Evolutionary conservation across 2,113 vertebrate genomes (phyloP), one percentile per base, ranked within the genome.

Genomic region (Pycnonotus jocosus): DNA sequence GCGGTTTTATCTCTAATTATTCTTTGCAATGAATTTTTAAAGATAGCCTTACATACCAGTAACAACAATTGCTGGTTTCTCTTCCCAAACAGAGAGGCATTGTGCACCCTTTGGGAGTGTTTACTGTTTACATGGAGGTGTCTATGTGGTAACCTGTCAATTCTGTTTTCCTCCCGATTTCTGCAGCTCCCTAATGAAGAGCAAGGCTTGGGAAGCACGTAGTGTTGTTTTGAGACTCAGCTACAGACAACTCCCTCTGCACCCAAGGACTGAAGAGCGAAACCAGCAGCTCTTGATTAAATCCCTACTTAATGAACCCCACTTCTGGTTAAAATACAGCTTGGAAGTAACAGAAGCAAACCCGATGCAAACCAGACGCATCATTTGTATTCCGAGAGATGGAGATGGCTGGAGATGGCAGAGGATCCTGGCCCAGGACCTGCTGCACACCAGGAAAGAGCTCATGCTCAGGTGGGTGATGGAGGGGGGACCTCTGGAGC

Each of bases 251-350:
- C 20, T 74, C 88, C 76, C 95, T 87, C 85, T 28, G 84, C 42
- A 81, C 79, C 66, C 85, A 56, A 53, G 81, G 82, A 48, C 48
- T 61, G 76, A 92, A 35, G 72, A 84, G 69, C 2, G 1, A 90
- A 92, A 88, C 61, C 73, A 91, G 45, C 66, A 68, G 81, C 62
- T 85, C 90, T 64, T 2, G 3, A 92, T 81, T 85, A 91, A 94
- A 93, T 78, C 68, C 64, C 64, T 68, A 69, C 62, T 81, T 92
- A 93, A 95, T 60, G 82, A 95, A 96, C 79, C 78, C 74, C 62
- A 86, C 38, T 90, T 72, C 56, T 45, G 76, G 58, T 86, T 74
- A 90, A 93, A 95, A 83, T 18, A 56, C 38, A 88, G 60, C 8
- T 66, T 51, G 40, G 51, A 70, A 93, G 51, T 5, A 40, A 44